Conservation (phyloP, 2,888 invertebrate species). For the Morpho helenor region DNA sequence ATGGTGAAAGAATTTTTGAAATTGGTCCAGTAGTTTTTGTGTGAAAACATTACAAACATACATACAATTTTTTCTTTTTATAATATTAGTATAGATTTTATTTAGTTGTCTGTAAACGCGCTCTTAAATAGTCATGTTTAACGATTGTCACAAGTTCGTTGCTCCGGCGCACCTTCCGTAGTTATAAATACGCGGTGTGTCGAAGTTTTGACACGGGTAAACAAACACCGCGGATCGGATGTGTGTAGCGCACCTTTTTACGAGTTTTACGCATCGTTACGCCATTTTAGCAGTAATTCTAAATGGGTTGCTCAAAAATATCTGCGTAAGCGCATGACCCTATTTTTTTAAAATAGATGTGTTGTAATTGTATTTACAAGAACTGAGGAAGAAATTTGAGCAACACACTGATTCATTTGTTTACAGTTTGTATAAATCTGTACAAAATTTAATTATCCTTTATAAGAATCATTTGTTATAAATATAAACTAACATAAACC, state of each 20-base stretch:
- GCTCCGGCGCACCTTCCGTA: conserved; percentile 71
- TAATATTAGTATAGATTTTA: background rate
- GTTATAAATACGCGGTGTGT: conserved; percentile 69
- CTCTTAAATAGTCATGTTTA: conserved; percentile 34
- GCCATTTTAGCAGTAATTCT: conserved; percentile 29
- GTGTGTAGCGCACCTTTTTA: conserved; percentile 36
- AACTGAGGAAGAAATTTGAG: background rate
- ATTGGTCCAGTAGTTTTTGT: too few species aligned
- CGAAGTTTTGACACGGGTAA: conserved; percentile 74
- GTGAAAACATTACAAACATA: too few species aligned
- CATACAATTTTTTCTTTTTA: too few species aligned
- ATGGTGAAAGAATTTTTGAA: too few species aligned
- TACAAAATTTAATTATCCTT: too few species aligned
- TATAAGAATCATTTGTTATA: too few species aligned
- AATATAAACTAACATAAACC: too few species aligned
- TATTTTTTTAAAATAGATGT: conserved; percentile 7
- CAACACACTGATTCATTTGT: background rate
- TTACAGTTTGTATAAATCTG: background rate
- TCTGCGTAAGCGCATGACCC: conserved; percentile 16
- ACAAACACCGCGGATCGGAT: conserved; percentile 58
- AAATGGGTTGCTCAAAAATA: conserved; percentile 27
- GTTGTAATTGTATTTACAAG: background rate
- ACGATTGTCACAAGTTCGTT: conserved; percentile 63
- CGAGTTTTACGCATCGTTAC: conserved; percentile 39
- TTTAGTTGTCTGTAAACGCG: conserved; percentile 6